Percentiles rank a stretch among this genome's conserved stretches.
Conservation (phyloP, 2,113 vertebrate genomes). For the Falcunculus frontatus region DNA sequence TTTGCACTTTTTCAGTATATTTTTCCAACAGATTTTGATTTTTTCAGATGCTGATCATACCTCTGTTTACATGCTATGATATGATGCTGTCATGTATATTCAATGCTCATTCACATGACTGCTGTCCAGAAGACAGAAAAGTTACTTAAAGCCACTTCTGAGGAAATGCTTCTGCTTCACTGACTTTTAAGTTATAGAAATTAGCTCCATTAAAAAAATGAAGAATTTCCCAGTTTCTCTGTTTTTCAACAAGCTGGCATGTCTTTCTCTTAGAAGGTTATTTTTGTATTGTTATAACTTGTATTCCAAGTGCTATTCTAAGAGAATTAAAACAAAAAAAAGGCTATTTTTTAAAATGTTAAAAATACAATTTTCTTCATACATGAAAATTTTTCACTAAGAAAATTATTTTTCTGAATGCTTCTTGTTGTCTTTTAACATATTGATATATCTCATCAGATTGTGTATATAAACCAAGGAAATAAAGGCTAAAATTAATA, state of each 20-base stretch:
- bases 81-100: not conserved
- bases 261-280: not conserved
- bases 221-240: not conserved
- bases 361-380: not conserved
- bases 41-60: not conserved
- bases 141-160: not conserved
- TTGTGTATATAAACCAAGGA: not conserved
- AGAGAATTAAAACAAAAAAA: not conserved
- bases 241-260: not conserved
- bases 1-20: not conserved
- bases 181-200: not conserved
- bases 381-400: not conserved
- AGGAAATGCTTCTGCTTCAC: not conserved
- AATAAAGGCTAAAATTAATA: not conserved
- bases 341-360: rapidly evolving
- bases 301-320: not conserved
- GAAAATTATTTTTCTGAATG: not conserved
- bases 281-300: not conserved
- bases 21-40: not conserved
- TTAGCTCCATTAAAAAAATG: not conserved
- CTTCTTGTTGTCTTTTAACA: not conserved
- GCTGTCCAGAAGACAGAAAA: not conserved
- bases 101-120: not conserved
- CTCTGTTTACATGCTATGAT: not conserved
- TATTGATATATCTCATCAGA: not conserved